Conservation (phyloP, 53 echinoderm and acorn worm species). For the Paracentrotus lividus region DNA sequence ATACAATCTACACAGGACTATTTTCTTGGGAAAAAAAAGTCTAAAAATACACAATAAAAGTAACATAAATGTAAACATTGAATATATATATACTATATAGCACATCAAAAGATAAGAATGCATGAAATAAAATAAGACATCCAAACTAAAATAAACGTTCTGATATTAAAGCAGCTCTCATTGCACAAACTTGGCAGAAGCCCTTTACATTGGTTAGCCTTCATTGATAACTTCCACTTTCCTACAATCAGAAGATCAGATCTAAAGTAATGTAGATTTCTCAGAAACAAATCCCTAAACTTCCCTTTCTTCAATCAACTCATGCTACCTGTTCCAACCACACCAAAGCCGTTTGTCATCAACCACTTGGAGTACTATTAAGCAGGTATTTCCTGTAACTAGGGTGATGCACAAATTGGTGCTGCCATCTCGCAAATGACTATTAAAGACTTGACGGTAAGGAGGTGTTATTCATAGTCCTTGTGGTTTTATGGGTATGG, state of each 20-base stretch:
- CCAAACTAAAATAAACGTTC: background rate
- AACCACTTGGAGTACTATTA: conserved; percentile 5
- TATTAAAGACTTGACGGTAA: background rate
- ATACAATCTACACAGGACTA: background rate
- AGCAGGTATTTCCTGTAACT: conserved; percentile 19
- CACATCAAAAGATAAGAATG: background rate
- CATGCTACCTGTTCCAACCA: conserved; percentile 48
- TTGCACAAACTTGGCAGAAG: conserved; percentile 10
- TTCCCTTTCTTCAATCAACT: conserved; percentile 23
- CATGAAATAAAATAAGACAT: background rate
- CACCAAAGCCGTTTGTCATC: conserved; percentile 55
- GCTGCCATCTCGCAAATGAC: conserved; percentile 18
- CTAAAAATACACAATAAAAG: background rate
- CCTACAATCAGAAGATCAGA: conserved; percentile 11
- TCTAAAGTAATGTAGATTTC: conserved; percentile 3
- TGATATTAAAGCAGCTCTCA: background rate
- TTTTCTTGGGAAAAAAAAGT: background rate
- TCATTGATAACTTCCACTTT: conserved; percentile 35
- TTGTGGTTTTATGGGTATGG: background rate
- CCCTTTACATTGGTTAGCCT: background rate
- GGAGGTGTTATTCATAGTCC: conserved; percentile 30
- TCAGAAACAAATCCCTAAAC: conserved; percentile 16
- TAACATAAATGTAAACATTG: background rate
- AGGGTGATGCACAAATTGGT: conserved; percentile 21
- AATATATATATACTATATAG: background rate